Conservation (phyloP, 2,797 vertebrate species). For the Takifugu rubripes region DNA sequence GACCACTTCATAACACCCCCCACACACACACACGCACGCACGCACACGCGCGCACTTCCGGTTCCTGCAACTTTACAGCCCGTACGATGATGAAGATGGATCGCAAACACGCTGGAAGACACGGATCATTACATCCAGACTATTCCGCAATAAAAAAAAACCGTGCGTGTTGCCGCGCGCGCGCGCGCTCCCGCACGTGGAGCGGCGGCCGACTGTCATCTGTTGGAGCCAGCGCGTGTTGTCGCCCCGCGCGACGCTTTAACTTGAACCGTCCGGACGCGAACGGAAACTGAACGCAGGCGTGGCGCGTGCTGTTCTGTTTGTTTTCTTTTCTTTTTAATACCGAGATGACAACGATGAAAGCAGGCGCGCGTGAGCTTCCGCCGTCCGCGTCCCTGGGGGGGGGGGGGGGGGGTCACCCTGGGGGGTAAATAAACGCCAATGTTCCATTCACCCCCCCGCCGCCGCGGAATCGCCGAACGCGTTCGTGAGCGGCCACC, state of each 20-base stretch:
- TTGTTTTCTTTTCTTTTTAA: too few relatives aligned
- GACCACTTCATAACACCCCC: not conserved
- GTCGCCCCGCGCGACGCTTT: too few relatives aligned
- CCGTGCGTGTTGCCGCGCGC: not conserved
- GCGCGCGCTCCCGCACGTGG: not conserved
- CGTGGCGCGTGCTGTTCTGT: too few relatives aligned
- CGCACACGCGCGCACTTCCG: not conserved
- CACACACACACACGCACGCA: not conserved
- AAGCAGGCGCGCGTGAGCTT: too few relatives aligned
- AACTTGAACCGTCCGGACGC: too few relatives aligned
- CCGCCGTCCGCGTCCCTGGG: conserved; percentile 11
- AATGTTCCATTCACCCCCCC: conserved; percentile 17
- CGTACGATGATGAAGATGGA: not conserved
- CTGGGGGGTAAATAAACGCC: conserved; percentile 1
- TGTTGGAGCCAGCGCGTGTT: not conserved
- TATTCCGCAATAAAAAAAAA: too few relatives aligned
- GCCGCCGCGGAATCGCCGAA: not conserved
- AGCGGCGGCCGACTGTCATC: not conserved
- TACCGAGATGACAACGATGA: too few relatives aligned
- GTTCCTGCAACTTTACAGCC: too few relatives aligned
- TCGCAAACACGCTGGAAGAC: too few relatives aligned
- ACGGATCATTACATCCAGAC: too few relatives aligned
- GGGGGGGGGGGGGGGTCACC: conserved; percentile 1
- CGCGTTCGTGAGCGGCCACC: conserved; percentile 14
- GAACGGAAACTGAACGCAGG: too few relatives aligned